Evolutionary conservation across 2,888 invertebrate genomes (phyloP).

Genomic region (Netelia virgata): DNA sequence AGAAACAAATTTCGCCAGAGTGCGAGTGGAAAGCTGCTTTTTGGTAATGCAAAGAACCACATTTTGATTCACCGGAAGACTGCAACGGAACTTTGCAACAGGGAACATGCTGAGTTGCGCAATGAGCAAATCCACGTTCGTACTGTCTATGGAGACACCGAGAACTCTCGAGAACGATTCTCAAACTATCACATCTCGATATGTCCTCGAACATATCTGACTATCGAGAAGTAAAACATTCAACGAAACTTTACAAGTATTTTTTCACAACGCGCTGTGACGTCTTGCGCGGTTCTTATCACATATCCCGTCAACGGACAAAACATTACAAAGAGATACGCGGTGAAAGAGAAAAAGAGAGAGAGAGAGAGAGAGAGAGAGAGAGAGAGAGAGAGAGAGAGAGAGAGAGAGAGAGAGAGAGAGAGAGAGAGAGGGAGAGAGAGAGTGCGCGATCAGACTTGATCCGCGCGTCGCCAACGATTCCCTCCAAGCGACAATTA

Average conservation of each 20-base stretch:
- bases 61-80: conserved; percentile 46
- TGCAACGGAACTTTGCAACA: conserved; percentile 74
- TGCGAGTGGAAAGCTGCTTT: conserved; percentile 19
- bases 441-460: conserved; percentile 32
- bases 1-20: conserved; percentile 36
- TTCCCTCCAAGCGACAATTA: conserved; percentile 79
- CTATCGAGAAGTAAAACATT: background rate
- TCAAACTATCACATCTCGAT: conserved; percentile 62
- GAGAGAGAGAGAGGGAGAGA: background rate
- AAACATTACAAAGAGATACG: conserved; percentile 61
- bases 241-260: background rate
- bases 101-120: conserved; percentile 81
- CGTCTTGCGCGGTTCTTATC: conserved; percentile 1
- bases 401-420: no score
- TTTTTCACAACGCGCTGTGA: background rate
- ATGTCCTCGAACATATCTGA: conserved; percentile 28
- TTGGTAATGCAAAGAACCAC: conserved; percentile 25
- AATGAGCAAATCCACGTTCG: conserved; percentile 81
- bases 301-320: conserved; percentile 1
- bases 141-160: conserved; percentile 68
- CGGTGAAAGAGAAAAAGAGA: conserved; percentile 31
- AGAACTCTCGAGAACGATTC: conserved; percentile 64
- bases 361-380: background rate
- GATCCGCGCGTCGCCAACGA: conserved; percentile 59
- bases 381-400: conserved; percentile 10